Percentiles rank a stretch among this genome's conserved stretches.
Conservation (phyloP, 2,888 invertebrate genomes). For the Microdon myrmicae region DNA sequence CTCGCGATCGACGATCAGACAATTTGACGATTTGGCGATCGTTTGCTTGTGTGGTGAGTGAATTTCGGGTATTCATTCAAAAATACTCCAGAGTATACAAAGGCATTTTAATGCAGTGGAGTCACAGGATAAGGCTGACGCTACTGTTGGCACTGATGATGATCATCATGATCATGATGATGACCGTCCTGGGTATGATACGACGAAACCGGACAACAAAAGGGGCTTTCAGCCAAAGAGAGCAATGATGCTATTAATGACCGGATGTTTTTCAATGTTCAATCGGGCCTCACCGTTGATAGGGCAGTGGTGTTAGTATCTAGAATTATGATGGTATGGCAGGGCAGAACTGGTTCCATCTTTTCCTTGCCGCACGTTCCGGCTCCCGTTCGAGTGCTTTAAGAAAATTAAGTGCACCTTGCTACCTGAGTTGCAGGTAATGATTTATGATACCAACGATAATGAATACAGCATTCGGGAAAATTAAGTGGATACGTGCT, state of each 20-base stretch:
- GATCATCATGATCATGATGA: conserved; percentile 7
- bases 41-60: background rate
- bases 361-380: conserved; percentile 10
- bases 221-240: conserved; percentile 4
- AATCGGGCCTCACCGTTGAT: conserved; percentile 17
- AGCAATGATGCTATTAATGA: conserved; percentile 44
- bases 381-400: conserved; percentile 42
- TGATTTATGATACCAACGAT: conserved; percentile 57
- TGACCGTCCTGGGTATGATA: conserved; percentile 20
- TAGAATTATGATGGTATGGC: conserved; percentile 24
- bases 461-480: conserved; percentile 56
- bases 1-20: conserved; percentile 1
- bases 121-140: conserved; percentile 29
- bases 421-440: conserved; percentile 57
- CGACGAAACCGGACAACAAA: no score
- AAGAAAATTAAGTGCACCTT: conserved; percentile 57
- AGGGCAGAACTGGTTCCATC: conserved; percentile 34
- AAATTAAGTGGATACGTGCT: conserved; percentile 53
- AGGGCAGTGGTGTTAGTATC: conserved; percentile 14
- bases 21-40: background rate
- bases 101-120: conserved; percentile 42
- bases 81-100: conserved; percentile 30
- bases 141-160: conserved; percentile 24
- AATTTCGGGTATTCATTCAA: conserved; percentile 50
- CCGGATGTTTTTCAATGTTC: conserved; percentile 49